Evolutionary conservation across 2,888 invertebrate genomes (phyloP).

Genomic region (Nipponacmea schrenckii): DNA sequence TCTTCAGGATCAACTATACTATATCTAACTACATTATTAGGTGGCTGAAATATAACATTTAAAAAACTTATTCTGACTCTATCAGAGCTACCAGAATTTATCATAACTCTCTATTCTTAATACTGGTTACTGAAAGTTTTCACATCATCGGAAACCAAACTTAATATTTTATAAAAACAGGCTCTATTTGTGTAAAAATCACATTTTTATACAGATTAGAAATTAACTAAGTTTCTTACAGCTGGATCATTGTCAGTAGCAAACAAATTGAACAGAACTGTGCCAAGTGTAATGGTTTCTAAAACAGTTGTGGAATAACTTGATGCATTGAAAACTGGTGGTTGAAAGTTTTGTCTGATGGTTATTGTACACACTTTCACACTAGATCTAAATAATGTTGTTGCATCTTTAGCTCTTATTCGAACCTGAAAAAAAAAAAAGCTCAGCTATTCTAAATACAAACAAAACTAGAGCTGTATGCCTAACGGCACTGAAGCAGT

Average conservation of each 20-base stretch:
- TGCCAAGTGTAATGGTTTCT: slow-evolving; percentile 51
- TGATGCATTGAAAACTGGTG: slow-evolving; percentile 40
- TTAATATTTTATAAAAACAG: too few species aligned
- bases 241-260: slow-evolving; percentile 51
- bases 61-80: too few species aligned
- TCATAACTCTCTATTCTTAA: neutral
- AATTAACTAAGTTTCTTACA: slow-evolving; percentile 28
- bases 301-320: slow-evolving; percentile 33
- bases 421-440: slow-evolving; percentile 52
- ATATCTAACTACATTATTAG: slow-evolving; percentile 59
- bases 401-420: slow-evolving; percentile 57
- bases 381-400: slow-evolving; percentile 46
- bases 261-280: slow-evolving; percentile 45
- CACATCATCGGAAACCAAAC: too few species aligned
- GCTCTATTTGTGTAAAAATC: too few species aligned
- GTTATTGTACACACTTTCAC: slow-evolving; percentile 42
- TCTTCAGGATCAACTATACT: slow-evolving; percentile 46
- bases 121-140: neutral
- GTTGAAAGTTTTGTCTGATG: slow-evolving; percentile 51
- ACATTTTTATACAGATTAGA: too few species aligned
- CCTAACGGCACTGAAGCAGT: too few species aligned
- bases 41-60: slow-evolving; percentile 42
- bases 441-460: too few species aligned
- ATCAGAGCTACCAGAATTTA: neutral
- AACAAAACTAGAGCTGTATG: too few species aligned